A percentile compares a stretch with the other conserved stretches of the same genome.
These are phyloP conservation scores for Sebastes trivittatus DNA, from an alignment of 2,797 vertebrate genomes.

Conservation along the genomic window DNA sequence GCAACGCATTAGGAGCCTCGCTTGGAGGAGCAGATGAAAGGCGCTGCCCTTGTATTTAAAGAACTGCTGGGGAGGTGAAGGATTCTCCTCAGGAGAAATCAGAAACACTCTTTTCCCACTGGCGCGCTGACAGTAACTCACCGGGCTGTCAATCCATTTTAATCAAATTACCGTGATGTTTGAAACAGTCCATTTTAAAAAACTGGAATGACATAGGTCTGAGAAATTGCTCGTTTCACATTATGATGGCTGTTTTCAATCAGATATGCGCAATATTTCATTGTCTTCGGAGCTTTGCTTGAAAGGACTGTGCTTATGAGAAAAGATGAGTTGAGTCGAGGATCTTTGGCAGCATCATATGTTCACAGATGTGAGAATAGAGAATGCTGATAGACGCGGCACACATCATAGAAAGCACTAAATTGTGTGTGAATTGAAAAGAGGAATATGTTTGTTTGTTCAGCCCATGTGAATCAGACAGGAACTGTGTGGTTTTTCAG, in stretches of 20 bases:
- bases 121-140: constrained; percentile 76
- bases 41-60: constrained; percentile 53
- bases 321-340: constrained; percentile 45
- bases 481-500: constrained; percentile 23
- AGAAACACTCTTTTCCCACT: constrained; percentile 70
- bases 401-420: constrained; percentile 37
- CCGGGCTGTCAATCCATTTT: constrained; percentile 68
- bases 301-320: constrained; percentile 45
- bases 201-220: constrained; percentile 68
- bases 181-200: constrained; percentile 72
- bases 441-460: constrained; percentile 50
- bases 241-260: constrained; percentile 71
- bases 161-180: constrained; percentile 77
- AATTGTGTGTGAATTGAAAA: constrained; percentile 43
- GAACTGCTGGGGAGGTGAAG: constrained; percentile 59
- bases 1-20: constrained; percentile 72
- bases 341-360: constrained; percentile 37
- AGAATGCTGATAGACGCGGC: constrained; percentile 21
- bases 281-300: constrained; percentile 60
- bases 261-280: constrained; percentile 65
- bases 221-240: constrained; percentile 52
- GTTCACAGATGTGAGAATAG: constrained; percentile 50
- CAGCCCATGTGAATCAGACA: constrained; percentile 8
- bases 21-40: constrained; percentile 74
- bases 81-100: constrained; percentile 74